Conservation (phyloP, 2,113 vertebrate genomes). For the Egretta garzetta region DNA sequence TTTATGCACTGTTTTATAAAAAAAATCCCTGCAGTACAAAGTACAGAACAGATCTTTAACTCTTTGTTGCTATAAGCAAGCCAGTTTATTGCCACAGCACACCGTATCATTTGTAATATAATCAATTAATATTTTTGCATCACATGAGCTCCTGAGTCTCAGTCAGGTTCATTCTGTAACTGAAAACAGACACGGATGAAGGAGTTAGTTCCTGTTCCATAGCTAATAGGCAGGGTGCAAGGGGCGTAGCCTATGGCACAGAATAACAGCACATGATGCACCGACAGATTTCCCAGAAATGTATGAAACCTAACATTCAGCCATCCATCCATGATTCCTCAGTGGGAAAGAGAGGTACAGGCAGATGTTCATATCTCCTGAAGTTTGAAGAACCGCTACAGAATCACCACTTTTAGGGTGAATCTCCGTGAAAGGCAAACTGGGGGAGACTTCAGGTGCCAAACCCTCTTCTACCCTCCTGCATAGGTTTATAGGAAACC, state of each 20-base stretch:
- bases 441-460: neutral
- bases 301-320: neutral
- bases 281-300: neutral
- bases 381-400: neutral
- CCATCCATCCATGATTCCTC: neutral
- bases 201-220: neutral
- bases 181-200: neutral
- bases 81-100: neutral
- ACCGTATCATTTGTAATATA: neutral
- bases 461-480: neutral
- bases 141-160: neutral
- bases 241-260: neutral
- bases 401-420: neutral
- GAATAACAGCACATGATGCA: neutral
- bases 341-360: neutral
- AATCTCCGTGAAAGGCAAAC: neutral
- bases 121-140: neutral
- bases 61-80: neutral
- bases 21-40: neutral
- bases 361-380: neutral
- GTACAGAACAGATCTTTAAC: neutral
- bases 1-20: neutral
- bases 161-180: neutral
- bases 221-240: neutral
- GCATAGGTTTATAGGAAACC: neutral